Base-by-base conservation (phyloP, 2,888 invertebrate species). In the Amphipyra tragopoginis region DNA sequence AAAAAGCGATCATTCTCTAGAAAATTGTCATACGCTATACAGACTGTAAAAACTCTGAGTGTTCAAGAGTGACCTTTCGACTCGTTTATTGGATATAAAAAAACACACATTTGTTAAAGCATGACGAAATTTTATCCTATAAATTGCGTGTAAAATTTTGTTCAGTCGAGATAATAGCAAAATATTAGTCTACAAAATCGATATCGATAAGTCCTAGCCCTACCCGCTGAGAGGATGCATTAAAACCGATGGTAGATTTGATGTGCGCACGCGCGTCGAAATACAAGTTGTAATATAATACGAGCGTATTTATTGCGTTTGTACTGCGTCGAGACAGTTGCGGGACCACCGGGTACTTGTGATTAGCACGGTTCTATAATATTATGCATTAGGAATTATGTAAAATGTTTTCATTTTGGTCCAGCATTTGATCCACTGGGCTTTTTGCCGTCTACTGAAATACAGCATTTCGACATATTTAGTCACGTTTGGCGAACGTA, bases 191-290 rank as follows among this genome's bases (percentile, higher is more conserved):
- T 38, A 3, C 6, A 26, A 51, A 47, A 62, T 76, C 65, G 63
- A 75, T 70, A 77, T 84, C 76, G 78, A 82, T 45, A n/a, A 38
- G 11, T 38, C 56, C 52, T 86, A 75, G 59, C 82, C 53, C 83
- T 86, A 86, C 33, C 42, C 47, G 56, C 75, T 74, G 68, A 77
- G 82, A 81, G 75, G 83, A 82, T 77, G 83, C 85, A 89, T 86
- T 88, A 84, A 84, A 84, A 85, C 85, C 85, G 85, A 86, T 84
- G 81, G 86, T 84, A 87, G 86, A 91, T 89, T 86, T 85, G 89
- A 91, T 87, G 89, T 77, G 87, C 88, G 93, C 93, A 93, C 93
- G 93, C 92, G 91, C 93, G 90, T 84, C 84, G 90, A 90, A 85
- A 86, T 84, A 85, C 90, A 84, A 87, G 91, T 91, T 87, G 91